Evolutionary conservation across 2,888 invertebrate species (phyloP).

Genomic region (Morpho deidamia): DNA sequence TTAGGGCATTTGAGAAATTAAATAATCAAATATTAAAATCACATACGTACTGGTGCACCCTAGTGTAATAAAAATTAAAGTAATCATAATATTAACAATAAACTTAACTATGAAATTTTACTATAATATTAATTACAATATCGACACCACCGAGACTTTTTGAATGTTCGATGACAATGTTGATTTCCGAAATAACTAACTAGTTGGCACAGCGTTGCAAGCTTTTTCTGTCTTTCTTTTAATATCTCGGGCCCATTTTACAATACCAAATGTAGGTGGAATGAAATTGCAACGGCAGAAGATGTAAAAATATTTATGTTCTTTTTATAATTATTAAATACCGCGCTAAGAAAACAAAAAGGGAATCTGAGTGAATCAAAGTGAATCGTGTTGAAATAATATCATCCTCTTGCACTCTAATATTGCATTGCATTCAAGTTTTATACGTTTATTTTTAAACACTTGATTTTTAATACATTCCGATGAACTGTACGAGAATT

Average conservation of each 20-base stretch:
- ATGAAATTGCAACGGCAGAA: constrained; percentile 17
- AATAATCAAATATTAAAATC: constrained; percentile 9
- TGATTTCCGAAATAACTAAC: constrained; percentile 41
- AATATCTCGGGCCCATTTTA: constrained; percentile 17
- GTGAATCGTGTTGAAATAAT: no score
- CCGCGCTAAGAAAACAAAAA: no score
- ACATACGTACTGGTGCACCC: constrained; percentile 38
- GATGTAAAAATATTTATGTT: no score
- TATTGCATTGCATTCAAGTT: no score
- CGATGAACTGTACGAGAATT: no score
- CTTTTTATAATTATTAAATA: no score
- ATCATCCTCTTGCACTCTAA: no score
- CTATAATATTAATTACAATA: constrained; percentile 18
- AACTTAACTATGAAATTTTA: constrained; percentile 16
- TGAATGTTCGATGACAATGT: constrained; percentile 77
- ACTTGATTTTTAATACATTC: no score
- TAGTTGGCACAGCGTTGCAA: constrained; percentile 18
- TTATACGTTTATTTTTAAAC: no score
- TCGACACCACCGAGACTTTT: constrained; percentile 30
- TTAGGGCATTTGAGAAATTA: constrained; percentile 10
- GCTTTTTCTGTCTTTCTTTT: constrained; percentile 8
- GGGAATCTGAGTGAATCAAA: no score
- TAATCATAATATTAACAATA: constrained; percentile 13
- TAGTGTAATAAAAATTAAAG: constrained; percentile 30
- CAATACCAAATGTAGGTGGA: constrained; percentile 7